phyloP scores from a whole-genome alignment of 2,797 vertebrate species.

The Parambassis ranga region DNA sequence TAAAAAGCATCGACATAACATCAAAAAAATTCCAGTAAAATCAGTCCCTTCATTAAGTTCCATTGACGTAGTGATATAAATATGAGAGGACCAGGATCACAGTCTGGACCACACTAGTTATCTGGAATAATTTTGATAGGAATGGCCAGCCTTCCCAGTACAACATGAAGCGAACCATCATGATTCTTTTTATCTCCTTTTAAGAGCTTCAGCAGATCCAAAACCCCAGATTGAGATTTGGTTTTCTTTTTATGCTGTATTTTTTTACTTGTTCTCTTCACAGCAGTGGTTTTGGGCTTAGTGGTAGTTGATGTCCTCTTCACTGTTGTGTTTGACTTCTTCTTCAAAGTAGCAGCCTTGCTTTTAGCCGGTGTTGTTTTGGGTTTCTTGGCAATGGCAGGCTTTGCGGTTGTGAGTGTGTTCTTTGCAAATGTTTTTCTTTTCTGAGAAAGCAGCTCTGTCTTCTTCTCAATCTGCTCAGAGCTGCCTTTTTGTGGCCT shows the following conservation, averaged over 20 bases:
- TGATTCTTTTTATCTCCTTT: constrained; percentile 45
- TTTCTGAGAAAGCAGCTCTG: constrained; percentile 16
- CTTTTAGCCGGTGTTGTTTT: constrained; percentile 8
- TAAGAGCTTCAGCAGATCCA: constrained; percentile 71
- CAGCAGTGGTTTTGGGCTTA: constrained; percentile 22
- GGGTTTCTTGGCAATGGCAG: constrained; percentile 9
- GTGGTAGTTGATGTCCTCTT: constrained; percentile 28
- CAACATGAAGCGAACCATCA: constrained; percentile 72
- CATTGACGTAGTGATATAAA: constrained; percentile 27
- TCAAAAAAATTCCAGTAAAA: constrained; percentile 25
- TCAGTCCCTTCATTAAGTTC: constrained; percentile 62
- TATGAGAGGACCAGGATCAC: background rate
- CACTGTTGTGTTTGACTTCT: background rate
- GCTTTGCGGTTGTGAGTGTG: constrained; percentile 11
- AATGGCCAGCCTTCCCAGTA: constrained; percentile 81
- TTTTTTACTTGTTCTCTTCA: constrained; percentile 42
- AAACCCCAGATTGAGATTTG: constrained; percentile 31
- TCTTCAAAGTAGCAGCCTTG: constrained; percentile 16
- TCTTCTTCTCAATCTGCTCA: constrained; percentile 18
- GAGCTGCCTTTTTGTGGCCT: constrained; percentile 14
- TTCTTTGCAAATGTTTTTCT: constrained; percentile 6
- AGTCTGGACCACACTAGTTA: constrained; percentile 42
- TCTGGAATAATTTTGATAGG: constrained; percentile 81
- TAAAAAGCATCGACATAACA: constrained; percentile 7
- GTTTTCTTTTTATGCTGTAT: constrained; percentile 30